phyloP scores from a whole-genome alignment of 2,797 vertebrate species.

The Pipistrellus pygmaeus region DNA sequence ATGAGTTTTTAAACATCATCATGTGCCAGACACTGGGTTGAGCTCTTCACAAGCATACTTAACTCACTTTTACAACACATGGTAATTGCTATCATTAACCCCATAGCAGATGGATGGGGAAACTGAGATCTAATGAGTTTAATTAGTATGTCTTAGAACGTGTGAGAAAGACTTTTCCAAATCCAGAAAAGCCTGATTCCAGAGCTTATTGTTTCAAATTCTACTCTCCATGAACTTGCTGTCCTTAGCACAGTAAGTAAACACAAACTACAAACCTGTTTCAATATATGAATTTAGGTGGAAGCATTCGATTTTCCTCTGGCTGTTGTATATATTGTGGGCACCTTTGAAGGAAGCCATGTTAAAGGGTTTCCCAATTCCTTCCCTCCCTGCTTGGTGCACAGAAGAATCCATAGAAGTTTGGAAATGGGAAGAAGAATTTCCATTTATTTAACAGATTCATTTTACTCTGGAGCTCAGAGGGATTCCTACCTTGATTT shows the following conservation, averaged over 20 bases:
- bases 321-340: background rate
- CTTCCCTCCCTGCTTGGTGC: background rate
- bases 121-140: background rate
- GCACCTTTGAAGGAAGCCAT: background rate
- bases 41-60: background rate
- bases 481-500: background rate
- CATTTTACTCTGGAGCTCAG: slow-evolving; percentile 29
- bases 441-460: slow-evolving; percentile 25
- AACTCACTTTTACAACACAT: background rate
- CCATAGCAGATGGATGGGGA: background rate
- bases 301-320: background rate
- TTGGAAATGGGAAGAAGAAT: background rate
- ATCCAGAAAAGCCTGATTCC: background rate
- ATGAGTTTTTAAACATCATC: background rate
- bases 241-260: background rate
- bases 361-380: background rate
- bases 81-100: background rate
- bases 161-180: background rate
- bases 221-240: background rate
- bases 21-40: background rate
- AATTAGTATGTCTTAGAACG: background rate
- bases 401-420: background rate
- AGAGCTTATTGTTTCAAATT: background rate
- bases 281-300: background rate
- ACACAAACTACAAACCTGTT: background rate